phyloP scores from a whole-genome alignment of 1,140 invertebrate species.

The Neotoxoptera formosana region DNA sequence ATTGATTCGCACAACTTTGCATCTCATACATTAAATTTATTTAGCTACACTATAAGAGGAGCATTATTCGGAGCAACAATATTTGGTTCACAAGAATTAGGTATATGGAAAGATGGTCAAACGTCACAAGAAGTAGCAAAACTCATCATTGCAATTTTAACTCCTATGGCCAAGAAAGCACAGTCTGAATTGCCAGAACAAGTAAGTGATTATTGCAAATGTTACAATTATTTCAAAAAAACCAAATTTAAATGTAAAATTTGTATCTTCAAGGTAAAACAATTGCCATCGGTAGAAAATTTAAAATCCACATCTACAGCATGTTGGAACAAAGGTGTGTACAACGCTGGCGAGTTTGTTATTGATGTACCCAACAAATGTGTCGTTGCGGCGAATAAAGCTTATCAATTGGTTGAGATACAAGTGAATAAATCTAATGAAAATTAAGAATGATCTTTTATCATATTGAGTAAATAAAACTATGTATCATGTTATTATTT shows the following conservation, averaged over 20 bases:
- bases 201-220: background rate
- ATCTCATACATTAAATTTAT: background rate
- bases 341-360: conserved; percentile 51
- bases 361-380: conserved; percentile 44
- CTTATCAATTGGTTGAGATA: conserved; percentile 39
- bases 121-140: conserved; percentile 40
- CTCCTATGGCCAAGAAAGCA: conserved; percentile 34
- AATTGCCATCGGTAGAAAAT: conserved; percentile 39
- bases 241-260: background rate
- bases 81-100: conserved; percentile 45
- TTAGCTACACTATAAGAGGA: conserved; percentile 34
- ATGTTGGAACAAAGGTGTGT: conserved; percentile 45
- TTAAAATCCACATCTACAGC: conserved; percentile 30
- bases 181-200: conserved; percentile 17
- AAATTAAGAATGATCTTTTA: conserved; percentile 7
- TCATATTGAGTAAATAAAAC: background rate
- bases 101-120: conserved; percentile 51
- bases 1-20: background rate
- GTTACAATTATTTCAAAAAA: background rate
- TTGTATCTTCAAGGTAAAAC: conserved; percentile 18
- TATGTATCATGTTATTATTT: background rate
- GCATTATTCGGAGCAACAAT: conserved; percentile 49
- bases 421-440: conserved; percentile 44
- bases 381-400: conserved; percentile 30
- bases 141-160: conserved; percentile 36